These are phyloP conservation scores for Sinocyclocheilus rhinocerous DNA, from an alignment of 2,113 vertebrate genomes.

Conservation along the genomic window DNA sequence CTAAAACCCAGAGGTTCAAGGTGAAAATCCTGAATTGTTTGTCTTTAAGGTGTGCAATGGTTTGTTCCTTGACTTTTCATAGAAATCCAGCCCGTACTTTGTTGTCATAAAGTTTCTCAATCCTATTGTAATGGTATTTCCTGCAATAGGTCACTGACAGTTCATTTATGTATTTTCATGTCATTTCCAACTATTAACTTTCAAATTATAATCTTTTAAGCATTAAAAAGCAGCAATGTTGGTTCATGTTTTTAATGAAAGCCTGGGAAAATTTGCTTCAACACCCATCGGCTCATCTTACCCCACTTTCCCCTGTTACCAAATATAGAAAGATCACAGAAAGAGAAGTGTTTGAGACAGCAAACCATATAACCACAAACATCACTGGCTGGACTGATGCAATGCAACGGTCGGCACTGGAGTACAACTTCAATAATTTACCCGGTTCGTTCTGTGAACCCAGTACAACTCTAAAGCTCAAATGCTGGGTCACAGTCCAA, in stretches of 20 bases:
- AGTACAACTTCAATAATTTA: no score
- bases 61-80: slow-evolving; percentile 9
- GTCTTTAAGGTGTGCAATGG: background rate
- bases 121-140: background rate
- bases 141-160: background rate
- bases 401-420: background rate
- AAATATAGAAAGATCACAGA: background rate
- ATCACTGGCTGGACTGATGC: background rate
- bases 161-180: background rate
- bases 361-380: background rate
- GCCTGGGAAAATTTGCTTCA: background rate
- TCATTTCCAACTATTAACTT: background rate
- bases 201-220: background rate
- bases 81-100: background rate
- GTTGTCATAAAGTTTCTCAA: background rate
- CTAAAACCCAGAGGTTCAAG: background rate
- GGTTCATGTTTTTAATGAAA: background rate
- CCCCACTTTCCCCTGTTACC: background rate
- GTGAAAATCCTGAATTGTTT: background rate
- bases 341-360: background rate
- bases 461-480: background rate
- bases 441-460: background rate
- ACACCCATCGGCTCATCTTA: background rate
- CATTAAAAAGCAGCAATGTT: background rate
- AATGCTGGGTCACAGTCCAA: background rate